A percentile compares a stretch with the other conserved stretches of the same genome.
Evolutionary conservation across 2,113 vertebrate species (phyloP).

Genomic region (Phylloscopus whistleri): DNA sequence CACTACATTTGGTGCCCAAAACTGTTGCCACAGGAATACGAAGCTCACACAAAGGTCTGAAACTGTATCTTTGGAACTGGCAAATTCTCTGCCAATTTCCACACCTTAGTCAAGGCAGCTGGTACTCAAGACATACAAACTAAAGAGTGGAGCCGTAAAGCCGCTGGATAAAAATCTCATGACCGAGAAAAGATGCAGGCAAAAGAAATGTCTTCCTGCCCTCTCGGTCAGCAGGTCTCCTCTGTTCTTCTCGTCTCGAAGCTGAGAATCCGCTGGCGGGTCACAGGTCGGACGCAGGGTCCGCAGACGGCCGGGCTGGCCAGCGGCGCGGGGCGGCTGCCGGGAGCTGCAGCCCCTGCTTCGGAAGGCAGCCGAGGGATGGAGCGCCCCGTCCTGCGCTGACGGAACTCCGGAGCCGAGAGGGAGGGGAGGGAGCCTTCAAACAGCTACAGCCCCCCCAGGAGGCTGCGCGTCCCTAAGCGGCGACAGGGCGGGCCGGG

Average conservation of each 20-base stretch:
- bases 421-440: accelerated
- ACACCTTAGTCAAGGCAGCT: accelerated
- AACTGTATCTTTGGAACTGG: neutral
- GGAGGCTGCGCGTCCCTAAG: too few relatives aligned
- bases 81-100: neutral
- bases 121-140: neutral
- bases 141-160: neutral
- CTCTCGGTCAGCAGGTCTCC: accelerated
- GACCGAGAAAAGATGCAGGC: neutral
- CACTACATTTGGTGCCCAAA: neutral
- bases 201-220: neutral
- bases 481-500: neutral
- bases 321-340: neutral
- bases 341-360: accelerated
- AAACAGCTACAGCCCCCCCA: accelerated
- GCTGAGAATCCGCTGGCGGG: accelerated
- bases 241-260: too few relatives aligned
- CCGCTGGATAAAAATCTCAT: accelerated
- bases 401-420: neutral
- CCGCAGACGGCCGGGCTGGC: accelerated
- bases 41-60: neutral
- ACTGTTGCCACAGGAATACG: accelerated
- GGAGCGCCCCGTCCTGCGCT: neutral
- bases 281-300: accelerated
- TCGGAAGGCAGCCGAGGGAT: neutral